Evolutionary conservation across 2,888 invertebrate genomes (phyloP), one percentile per base, ranked within the genome.

Genomic region (Mantis religiosa): DNA sequence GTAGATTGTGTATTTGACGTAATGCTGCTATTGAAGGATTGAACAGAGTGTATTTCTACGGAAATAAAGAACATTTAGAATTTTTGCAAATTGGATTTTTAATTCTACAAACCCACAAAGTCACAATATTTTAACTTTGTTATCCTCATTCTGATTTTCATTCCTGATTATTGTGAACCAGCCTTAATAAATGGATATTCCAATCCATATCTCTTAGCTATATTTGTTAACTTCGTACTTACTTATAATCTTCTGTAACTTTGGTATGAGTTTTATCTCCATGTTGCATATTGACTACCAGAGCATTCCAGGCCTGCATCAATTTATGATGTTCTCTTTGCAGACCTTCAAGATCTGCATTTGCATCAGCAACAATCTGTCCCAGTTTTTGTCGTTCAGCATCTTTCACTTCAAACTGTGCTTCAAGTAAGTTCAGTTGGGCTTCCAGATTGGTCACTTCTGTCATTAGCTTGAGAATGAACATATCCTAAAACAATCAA

Each of bases 301-400:
- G 96, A 25, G 96, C 95, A 92, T 96, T 96, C 97, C 97, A 97
- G 9, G 96, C 94, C 91, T 95, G 95, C 90, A 96, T 94, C 28
- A 97, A 93, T 7, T 95, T 95, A 82, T 95, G 95, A 90, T 96
- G 95, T 91, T 97, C 97, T 86, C 95, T 93, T 91, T 96, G 95
- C 87, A 97, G 92, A 30, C 95, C 96, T 92, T 97, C 96, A 30
- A 97, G 93, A 91, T 97, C 97, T 0, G 96, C 95, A 90, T 96
- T 96, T n/a, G 96, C 96, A 90, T 96, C 94, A 0, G 96, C 95
- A 47, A 96, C 95, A 92, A 95, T 93, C 91, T 94, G 94, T 82
- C 94, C 94, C 27, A 95, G 91, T 25, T 93, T 92, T 89, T 95
- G 95, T 92, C 96, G 95, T 91, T 96, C 95, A 7, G 93, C 93